phyloP scores from a whole-genome alignment of 2,888 invertebrate species.

The Neoitamus cyanurus region DNA sequence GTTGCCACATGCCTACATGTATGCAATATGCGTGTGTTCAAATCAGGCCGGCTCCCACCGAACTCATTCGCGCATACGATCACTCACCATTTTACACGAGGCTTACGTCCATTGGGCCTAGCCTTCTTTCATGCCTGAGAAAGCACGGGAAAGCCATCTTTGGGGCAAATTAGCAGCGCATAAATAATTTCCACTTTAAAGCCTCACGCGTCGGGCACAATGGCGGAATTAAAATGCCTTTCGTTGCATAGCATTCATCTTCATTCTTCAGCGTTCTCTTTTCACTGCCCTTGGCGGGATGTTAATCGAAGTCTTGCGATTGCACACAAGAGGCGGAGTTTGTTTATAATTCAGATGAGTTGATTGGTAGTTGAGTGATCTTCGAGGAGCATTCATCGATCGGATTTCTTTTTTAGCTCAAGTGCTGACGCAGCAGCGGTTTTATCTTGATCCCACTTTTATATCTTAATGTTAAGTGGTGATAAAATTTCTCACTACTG shows the following conservation, averaged over 20 bases:
- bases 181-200: not conserved
- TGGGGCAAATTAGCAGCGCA: constrained; percentile 30
- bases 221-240: constrained; percentile 28
- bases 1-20: not conserved
- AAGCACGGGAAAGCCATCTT: constrained; percentile 4
- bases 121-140: not conserved
- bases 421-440: not conserved
- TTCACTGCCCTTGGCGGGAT: not conserved
- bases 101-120: not conserved
- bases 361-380: constrained; percentile 52
- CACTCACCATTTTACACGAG: constrained; percentile 47
- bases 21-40: not conserved
- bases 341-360: constrained; percentile 48
- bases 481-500: not conserved
- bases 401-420: not conserved
- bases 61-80: not conserved
- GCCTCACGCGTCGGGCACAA: not conserved
- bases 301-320: constrained; percentile 16
- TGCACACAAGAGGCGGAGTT: constrained; percentile 49
- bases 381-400: not conserved
- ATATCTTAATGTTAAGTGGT: constrained; percentile 18
- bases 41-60: not conserved
- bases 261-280: not conserved
- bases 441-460: not conserved
- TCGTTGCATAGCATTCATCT: not conserved